phyloP scores from a whole-genome alignment of 2,113 vertebrate genomes.

The Puma concolor region DNA sequence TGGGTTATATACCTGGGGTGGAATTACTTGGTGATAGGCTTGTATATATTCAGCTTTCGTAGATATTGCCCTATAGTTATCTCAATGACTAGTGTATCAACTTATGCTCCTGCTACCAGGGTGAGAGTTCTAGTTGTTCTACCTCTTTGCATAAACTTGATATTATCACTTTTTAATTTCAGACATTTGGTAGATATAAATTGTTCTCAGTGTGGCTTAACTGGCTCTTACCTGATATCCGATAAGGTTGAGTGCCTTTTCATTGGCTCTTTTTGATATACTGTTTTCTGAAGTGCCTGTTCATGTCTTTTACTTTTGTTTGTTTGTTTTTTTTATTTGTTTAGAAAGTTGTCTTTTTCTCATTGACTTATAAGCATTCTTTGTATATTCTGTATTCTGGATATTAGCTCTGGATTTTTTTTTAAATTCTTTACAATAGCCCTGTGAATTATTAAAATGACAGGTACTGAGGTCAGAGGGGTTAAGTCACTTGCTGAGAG shows the following conservation, averaged over 20 bases:
- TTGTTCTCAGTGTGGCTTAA: not conserved
- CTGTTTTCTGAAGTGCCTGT: not conserved
- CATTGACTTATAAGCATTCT: not conserved
- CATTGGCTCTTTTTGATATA: not conserved
- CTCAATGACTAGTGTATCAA: not conserved
- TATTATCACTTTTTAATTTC: not conserved
- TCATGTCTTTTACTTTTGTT: not conserved
- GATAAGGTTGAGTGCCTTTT: not conserved
- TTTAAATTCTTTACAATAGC: not conserved
- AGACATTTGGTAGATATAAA: not conserved
- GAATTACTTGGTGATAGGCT: not conserved
- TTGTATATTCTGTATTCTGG: not conserved
- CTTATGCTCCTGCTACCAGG: not conserved
- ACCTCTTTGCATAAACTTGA: not conserved
- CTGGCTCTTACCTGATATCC: not conserved
- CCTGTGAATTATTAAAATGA: conserved; percentile 10
- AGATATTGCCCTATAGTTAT: not conserved
- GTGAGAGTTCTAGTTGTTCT: not conserved
- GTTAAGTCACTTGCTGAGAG: not conserved
- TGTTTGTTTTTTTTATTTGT: not conserved
- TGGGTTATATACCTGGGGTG: not conserved
- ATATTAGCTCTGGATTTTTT: not conserved
- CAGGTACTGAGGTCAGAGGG: not conserved
- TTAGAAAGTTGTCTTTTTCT: not conserved
- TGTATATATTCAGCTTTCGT: not conserved